Evolutionary conservation across 2,888 invertebrate species (phyloP).

Genomic region (Clostera curtula): DNA sequence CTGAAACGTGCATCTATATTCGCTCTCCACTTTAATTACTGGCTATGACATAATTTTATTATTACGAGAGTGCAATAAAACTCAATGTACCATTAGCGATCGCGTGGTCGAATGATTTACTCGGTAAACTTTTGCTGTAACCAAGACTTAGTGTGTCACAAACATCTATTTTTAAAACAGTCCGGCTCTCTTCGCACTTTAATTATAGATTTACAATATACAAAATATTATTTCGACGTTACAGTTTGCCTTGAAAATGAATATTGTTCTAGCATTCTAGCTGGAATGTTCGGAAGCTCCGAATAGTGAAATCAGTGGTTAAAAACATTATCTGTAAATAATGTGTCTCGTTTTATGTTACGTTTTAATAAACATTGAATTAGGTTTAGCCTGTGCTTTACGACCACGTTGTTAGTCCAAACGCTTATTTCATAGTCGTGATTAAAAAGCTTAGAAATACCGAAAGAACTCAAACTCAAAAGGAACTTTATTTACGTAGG

Average conservation of each 20-base stretch:
- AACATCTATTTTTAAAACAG: constrained; percentile 60
- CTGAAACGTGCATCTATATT: constrained; percentile 26
- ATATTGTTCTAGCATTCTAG: constrained; percentile 39
- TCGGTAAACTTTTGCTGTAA: constrained; percentile 56
- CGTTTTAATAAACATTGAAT: no score
- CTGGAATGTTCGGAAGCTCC: constrained; percentile 19
- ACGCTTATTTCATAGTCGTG: no score
- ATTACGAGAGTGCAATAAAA: constrained; percentile 54
- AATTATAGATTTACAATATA: constrained; percentile 66
- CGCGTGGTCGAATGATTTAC: constrained; percentile 55
- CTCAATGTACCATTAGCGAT: constrained; percentile 54
- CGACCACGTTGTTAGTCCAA: no score
- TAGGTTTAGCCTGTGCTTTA: no score
- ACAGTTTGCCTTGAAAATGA: constrained; percentile 44
- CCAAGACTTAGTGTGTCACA: constrained; percentile 64
- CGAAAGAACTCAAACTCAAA: no score
- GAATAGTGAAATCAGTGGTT: constrained; percentile 10
- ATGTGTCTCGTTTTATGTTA: constrained; percentile 16
- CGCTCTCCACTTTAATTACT: constrained; percentile 42
- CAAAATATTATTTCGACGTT: constrained; percentile 55
- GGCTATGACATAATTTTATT: constrained; percentile 52
- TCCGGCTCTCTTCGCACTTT: constrained; percentile 63
- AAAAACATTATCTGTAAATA: constrained; percentile 7
- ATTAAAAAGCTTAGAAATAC: no score
- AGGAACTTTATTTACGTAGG: no score